Evolutionary conservation across 1,140 invertebrate genomes (phyloP).

Genomic region (Zaprionus taronus): DNA sequence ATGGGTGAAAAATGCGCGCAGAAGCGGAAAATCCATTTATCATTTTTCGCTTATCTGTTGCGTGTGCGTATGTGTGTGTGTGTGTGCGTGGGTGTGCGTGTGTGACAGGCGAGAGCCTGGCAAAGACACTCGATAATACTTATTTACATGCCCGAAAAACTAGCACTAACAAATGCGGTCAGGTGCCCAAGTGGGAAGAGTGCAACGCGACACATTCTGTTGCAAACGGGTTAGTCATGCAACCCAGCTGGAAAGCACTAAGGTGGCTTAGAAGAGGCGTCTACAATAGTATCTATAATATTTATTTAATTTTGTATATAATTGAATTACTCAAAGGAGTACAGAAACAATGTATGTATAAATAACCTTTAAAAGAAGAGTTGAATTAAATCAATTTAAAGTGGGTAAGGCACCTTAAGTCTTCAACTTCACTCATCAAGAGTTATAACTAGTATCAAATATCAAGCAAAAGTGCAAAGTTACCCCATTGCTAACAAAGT

Average conservation of each 20-base stretch:
- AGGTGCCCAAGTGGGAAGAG: conserved; percentile 11
- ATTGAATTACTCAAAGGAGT: too few species aligned
- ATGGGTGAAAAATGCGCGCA: conserved; percentile 18
- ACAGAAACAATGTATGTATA: too few species aligned
- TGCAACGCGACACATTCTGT: conserved; percentile 6
- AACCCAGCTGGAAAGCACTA: conserved; percentile 1
- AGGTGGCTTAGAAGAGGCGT: not conserved
- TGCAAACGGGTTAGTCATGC: not conserved
- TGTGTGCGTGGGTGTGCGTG: not conserved
- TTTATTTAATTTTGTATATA: too few species aligned
- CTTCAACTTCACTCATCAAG: too few species aligned
- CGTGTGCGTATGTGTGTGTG: not conserved
- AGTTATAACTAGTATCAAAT: too few species aligned
- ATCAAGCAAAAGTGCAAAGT: too few species aligned
- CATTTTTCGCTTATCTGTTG: conserved; percentile 13
- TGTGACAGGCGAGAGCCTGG: conserved; percentile 18
- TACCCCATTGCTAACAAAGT: too few species aligned
- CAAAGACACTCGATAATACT: conserved; percentile 37
- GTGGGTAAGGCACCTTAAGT: too few species aligned
- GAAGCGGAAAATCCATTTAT: conserved; percentile 48
- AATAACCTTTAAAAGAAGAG: too few species aligned
- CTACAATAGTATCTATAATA: not conserved
- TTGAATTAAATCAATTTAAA: too few species aligned
- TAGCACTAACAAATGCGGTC: conserved; percentile 13
- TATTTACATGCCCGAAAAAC: conserved; percentile 42